Conservation (phyloP, 2,113 vertebrate species). For the cat (Felis catus) region DNA sequence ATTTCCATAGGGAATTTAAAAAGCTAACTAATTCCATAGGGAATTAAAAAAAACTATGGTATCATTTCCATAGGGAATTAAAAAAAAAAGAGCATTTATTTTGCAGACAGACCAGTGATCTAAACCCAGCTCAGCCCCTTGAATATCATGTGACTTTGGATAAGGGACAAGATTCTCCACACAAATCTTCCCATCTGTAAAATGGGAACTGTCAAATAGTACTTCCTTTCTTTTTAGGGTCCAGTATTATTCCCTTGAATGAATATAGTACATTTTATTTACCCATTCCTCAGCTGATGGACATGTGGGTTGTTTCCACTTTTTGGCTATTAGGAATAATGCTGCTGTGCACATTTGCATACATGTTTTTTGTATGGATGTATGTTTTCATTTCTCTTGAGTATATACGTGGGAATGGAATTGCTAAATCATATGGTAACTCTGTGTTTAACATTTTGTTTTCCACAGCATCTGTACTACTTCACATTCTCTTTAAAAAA, state of each 20-base stretch:
- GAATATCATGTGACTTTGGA: not conserved
- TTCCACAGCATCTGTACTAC: not conserved
- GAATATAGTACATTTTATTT: not conserved
- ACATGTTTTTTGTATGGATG: not conserved
- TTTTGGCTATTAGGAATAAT: not conserved
- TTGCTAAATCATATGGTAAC: not conserved
- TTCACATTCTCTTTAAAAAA: not conserved
- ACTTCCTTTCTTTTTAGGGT: not conserved
- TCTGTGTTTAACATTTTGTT: not conserved
- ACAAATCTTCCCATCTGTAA: not conserved
- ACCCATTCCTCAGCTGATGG: not conserved
- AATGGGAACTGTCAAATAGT: not conserved
- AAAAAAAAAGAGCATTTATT: not conserved
- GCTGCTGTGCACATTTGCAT: not conserved
- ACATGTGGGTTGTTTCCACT: not conserved
- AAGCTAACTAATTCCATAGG: not conserved
- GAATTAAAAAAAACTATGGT: not conserved
- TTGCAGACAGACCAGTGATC: not conserved
- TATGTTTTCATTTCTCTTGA: not conserved
- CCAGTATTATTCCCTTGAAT: not conserved
- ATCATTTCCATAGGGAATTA: not conserved
- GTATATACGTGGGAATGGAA: not conserved
- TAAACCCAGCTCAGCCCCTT: not conserved
- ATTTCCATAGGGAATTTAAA: not conserved
- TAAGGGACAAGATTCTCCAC: not conserved